phyloP scores from a whole-genome alignment of 2,797 vertebrate species.

The Hybognathus amarus region DNA sequence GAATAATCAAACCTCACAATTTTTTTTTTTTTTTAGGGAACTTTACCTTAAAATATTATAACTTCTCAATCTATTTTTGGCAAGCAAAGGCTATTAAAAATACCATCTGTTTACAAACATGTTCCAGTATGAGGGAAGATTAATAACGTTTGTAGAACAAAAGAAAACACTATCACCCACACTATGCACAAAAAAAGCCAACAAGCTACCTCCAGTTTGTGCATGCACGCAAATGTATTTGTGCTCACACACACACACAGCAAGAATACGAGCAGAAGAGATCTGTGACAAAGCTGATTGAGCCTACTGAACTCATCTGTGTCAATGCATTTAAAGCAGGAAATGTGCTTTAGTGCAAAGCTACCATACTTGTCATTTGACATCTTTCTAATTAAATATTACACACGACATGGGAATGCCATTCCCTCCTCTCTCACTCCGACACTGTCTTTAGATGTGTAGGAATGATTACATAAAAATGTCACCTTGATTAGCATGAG shows the following conservation, averaged over 20 bases:
- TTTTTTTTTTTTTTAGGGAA: neutral
- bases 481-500: neutral
- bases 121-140: neutral
- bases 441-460: neutral
- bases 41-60: neutral
- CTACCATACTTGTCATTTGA: conserved; percentile 14
- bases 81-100: neutral
- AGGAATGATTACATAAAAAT: conserved; percentile 15
- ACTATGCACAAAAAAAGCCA: neutral
- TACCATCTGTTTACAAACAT: neutral
- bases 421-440: conserved; percentile 4
- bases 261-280: neutral
- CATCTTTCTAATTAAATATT: conserved; percentile 30
- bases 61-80: neutral
- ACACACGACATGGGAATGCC: neutral
- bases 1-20: too few species aligned
- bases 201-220: neutral
- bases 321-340: conserved; percentile 15
- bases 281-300: conserved; percentile 5
- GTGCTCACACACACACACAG: conserved; percentile 29
- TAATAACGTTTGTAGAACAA: neutral
- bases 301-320: conserved; percentile 24
- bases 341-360: conserved; percentile 2
- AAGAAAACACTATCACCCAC: neutral
- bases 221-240: neutral